phyloP scores from a whole-genome alignment of 1,140 invertebrate species.

The Polyergus mexicanus region DNA sequence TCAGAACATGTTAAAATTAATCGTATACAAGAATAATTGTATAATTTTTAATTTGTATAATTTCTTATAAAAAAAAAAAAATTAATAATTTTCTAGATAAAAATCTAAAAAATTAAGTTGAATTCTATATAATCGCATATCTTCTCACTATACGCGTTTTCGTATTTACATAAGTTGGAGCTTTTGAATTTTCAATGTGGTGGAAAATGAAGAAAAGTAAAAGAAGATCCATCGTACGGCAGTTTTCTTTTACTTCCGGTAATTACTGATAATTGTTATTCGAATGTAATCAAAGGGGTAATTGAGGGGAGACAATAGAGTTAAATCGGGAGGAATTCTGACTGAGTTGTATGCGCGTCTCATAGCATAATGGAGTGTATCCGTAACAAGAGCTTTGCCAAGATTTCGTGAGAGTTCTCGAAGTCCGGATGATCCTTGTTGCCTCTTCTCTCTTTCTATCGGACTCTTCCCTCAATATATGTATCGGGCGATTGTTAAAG shows the following conservation, averaged over 20 bases:
- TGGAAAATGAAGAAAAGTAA: not conserved
- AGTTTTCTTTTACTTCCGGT: conserved; percentile 34
- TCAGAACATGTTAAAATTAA: not conserved
- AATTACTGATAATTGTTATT: conserved; percentile 50
- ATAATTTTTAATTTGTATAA: too few species aligned
- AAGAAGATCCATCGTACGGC: conserved; percentile 3
- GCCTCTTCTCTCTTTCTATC: not conserved
- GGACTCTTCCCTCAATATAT: conserved; percentile 1
- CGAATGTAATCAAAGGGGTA: conserved; percentile 49
- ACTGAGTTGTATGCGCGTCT: conserved; percentile 10
- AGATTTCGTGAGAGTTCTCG: conserved; percentile 61
- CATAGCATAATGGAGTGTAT: conserved; percentile 44
- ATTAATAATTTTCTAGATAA: not conserved
- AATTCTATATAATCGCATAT: not conserved
- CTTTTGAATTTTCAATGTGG: conserved; percentile 4
- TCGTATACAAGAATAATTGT: not conserved
- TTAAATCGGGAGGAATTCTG: conserved; percentile 32
- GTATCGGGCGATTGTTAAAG: conserved; percentile 54
- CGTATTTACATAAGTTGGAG: not conserved
- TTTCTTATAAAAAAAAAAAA: not conserved
- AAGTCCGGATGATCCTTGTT: conserved; percentile 56
- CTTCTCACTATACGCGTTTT: not conserved
- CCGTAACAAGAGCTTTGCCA: conserved; percentile 43
- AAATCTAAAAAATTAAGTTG: not conserved
- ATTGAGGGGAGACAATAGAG: not conserved